These are phyloP conservation scores for Liopterus haemorrhoidalis DNA, from an alignment of 2,888 invertebrate genomes.

Conservation along the genomic window DNA sequence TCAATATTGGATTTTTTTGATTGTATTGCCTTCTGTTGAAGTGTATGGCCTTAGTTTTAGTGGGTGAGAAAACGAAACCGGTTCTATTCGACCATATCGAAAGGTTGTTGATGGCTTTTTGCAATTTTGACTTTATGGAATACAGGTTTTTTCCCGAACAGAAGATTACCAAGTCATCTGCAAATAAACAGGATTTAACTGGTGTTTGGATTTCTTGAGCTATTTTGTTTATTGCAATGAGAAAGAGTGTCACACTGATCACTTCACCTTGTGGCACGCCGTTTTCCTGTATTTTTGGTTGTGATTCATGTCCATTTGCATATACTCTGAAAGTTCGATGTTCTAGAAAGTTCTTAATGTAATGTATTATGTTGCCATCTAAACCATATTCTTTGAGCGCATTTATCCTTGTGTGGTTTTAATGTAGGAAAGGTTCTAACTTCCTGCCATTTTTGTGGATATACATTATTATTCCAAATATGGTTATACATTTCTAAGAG, in stretches of 20 bases:
- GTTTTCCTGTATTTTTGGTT: not conserved
- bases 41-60: conserved; percentile 2
- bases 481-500: conserved; percentile 4
- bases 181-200: not conserved
- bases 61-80: not conserved
- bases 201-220: not conserved
- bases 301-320: not conserved
- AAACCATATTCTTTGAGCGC: conserved; percentile 1
- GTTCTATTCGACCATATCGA: not conserved
- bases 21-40: too few species aligned
- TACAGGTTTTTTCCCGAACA: not conserved
- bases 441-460: conserved; percentile 1
- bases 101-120: not conserved
- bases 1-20: too few species aligned
- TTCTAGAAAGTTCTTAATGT: not conserved
- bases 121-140: not conserved
- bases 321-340: not conserved
- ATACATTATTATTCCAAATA: conserved; percentile 1
- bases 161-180: conserved; percentile 1
- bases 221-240: conserved; percentile 3
- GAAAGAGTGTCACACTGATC: conserved; percentile 5
- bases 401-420: conserved; percentile 1
- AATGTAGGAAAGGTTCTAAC: conserved; percentile 1
- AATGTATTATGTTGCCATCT: conserved; percentile 1
- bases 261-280: conserved; percentile 3